These are phyloP conservation scores for Samia ricini DNA, from an alignment of 1,140 invertebrate species.

Conservation along the genomic window DNA sequence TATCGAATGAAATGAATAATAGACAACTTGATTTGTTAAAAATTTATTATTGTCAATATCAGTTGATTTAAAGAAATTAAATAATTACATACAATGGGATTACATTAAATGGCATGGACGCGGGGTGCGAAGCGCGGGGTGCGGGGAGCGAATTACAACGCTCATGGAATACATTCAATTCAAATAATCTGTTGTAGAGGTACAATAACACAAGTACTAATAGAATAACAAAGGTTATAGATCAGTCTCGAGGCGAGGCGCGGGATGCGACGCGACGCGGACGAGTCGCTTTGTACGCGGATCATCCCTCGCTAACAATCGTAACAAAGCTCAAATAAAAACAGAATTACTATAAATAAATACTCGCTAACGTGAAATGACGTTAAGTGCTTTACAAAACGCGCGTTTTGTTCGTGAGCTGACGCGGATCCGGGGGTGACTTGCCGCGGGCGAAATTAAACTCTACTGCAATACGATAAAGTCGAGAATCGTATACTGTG, in stretches of 20 bases:
- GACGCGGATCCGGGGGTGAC: neutral
- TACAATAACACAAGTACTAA: neutral
- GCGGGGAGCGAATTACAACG: neutral
- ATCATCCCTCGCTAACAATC: constrained; percentile 32
- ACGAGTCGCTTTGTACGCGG: neutral
- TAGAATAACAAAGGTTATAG: neutral
- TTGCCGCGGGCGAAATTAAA: neutral
- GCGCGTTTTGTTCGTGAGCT: constrained; percentile 32
- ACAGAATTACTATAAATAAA: constrained; percentile 69
- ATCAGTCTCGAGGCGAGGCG: neutral
- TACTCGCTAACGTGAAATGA: constrained; percentile 41
- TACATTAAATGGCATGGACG: too few relatives aligned
- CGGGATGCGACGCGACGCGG: neutral
- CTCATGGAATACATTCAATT: neutral
- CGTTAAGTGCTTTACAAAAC: constrained; percentile 62
- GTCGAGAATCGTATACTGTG: neutral
- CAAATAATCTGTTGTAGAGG: neutral
- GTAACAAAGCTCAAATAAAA: constrained; percentile 49
- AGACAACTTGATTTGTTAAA: too few relatives aligned
- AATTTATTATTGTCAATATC: too few relatives aligned
- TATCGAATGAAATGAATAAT: too few relatives aligned
- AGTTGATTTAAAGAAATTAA: too few relatives aligned
- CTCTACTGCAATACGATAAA: neutral
- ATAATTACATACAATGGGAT: too few relatives aligned
- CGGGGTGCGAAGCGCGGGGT: neutral